Base-by-base conservation (phyloP, 2,888 invertebrate species). In the Cataglyphis rosenhaueri region DNA sequence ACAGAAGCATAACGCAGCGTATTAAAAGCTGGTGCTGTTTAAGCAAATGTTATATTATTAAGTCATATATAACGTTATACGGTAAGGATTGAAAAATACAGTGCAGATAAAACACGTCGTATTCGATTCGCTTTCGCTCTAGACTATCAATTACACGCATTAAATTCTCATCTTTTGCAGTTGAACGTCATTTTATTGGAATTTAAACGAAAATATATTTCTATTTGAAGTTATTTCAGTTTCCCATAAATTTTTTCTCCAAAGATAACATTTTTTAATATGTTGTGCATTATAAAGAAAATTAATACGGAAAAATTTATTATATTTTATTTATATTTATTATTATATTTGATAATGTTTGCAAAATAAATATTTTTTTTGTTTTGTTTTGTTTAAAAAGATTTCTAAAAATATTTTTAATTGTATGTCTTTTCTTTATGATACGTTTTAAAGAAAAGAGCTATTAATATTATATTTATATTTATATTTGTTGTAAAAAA, bases 101-200 rank as follows among this genome's bases (percentile, higher is more conserved):
- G 81, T 81, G 55, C 62, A 25, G 68, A 59, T 64, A 57, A 81
- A 61, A 59, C 59, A 65, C 61, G 62, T 70, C 62, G 61, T 70
- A 79, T 76, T 66, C 21, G 65, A 59, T 55, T 74, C 73, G 84
- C 87, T 87, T 86, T 59, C 52, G 87, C 87, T 85, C 73, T 83
- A 87, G 71, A 84, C 32, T 81, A 86, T 35, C 79, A 59, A 52
- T 66, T 85, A 81, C 21, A 81, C 66, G 76, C 48, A 70, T 81
- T 61, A 12, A 59, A 61, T 18, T 68, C 10, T 55, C 81, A 79
- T 83, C 82, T 87, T 88, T 61, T 55, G 84, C 82, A 59, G 81
- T 76, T 76, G 41, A 38, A 48, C 21, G 3, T 71, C 25, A 71
- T 41, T 71, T 38, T 74, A 32, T 44, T 32, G 44, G 32, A 74